Base-by-base conservation (phyloP, 2,888 invertebrate genomes). In the Adelphocoris suturalis region DNA sequence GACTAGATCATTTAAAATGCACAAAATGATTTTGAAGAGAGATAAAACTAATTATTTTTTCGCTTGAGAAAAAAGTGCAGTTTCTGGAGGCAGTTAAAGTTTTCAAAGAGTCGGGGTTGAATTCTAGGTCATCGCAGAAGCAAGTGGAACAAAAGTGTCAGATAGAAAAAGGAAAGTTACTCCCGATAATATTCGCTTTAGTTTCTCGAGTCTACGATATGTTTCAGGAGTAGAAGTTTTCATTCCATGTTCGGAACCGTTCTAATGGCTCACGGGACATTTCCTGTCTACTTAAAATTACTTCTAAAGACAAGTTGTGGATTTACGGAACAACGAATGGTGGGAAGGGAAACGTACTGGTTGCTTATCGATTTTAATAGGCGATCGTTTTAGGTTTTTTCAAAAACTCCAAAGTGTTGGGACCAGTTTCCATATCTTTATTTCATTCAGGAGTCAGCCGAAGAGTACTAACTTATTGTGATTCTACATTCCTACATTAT, bases 161-260 rank as follows among this genome's bases (percentile, higher is more conserved):
- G 37, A 37, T 2, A 7, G 37, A 37, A 7, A 27, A 37, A 16
- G 37, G 27, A 27, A 76, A 76, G 76, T 76, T 76, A 14, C 27
- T 76, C 27, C 76, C 28, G 27, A 76, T 76, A 76, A 76, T 76
- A 76, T 76, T 76, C 27, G 76, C 76, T 76, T n/a, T 76, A 27
- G 76, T 76, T 76, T 76, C 27, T 76, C 28, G 28, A 19, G 76
- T 76, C 76, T 27, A 16, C 27, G 76, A 57, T 57, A 57, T 57
- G n/a, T 14, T n/a, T 57, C n/a, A 57, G 57, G 5, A 57, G 57
- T 12, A n/a, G n/a, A 57, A 57, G 57, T 57, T 57, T 57, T 57
- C 5, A n/a, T 57, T 57, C 1, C 16, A n/a, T 16, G 57, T 57
- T 57, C 16, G n/a, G 16, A 57, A 57, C 57, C 57, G 57, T n/a